phyloP scores from a whole-genome alignment of 2,888 invertebrate species.

The Junonia oenone region DNA sequence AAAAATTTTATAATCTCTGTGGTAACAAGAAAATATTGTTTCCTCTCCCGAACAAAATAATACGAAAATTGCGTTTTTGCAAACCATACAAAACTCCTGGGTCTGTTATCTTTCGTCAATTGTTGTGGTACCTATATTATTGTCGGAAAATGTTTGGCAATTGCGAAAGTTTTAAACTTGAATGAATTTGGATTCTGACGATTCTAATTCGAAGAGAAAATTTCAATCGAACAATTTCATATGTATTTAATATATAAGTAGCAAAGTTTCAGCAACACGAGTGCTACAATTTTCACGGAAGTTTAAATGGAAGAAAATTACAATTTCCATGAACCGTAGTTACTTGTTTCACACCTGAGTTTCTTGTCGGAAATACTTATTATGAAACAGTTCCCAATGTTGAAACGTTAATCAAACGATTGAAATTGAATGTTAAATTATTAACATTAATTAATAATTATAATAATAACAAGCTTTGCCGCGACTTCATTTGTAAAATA shows the following conservation, averaged over 20 bases:
- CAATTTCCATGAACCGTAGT: background rate
- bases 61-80: no score
- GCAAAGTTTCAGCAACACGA: background rate
- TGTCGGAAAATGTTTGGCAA: no score
- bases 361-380: background rate
- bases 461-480: no score
- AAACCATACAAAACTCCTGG: no score
- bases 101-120: no score
- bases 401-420: background rate
- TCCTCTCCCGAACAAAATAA: no score
- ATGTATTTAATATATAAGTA: background rate
- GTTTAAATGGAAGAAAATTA: background rate
- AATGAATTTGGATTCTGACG: background rate
- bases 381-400: background rate
- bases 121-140: no score
- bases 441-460: no score
- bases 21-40: no score
- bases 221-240: background rate
- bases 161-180: background rate
- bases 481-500: no score
- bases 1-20: no score
- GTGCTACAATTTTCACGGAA: background rate
- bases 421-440: background rate
- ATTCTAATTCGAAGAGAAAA: background rate
- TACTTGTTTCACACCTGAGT: background rate